Conservation (phyloP, 2,888 invertebrate species). For the Dastarcus helophoroides region DNA sequence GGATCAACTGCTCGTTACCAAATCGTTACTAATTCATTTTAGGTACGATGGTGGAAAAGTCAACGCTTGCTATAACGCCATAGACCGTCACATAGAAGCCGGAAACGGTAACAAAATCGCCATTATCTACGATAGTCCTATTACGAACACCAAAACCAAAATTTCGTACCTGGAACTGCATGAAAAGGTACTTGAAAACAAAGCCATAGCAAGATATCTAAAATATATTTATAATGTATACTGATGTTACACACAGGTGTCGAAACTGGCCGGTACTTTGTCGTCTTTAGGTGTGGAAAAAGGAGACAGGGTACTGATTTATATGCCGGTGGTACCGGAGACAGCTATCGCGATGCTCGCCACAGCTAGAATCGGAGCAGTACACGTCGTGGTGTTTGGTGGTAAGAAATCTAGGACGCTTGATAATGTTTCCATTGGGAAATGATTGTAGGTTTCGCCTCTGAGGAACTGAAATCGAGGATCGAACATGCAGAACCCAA, state of each 20-base stretch:
- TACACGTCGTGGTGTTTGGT: constrained; percentile 83
- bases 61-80: constrained; percentile 78
- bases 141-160: constrained; percentile 57
- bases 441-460: constrained; percentile 57
- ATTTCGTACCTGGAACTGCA: constrained; percentile 66
- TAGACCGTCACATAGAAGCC: constrained; percentile 71
- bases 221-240: no score
- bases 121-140: constrained; percentile 74
- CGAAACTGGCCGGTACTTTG: constrained; percentile 62
- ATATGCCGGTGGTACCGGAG: constrained; percentile 83
- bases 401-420: constrained; percentile 46
- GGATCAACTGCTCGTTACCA: no score
- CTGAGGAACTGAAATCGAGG: constrained; percentile 65
- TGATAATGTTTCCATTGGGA: background rate
- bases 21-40: no score
- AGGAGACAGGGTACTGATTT: constrained; percentile 73
- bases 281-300: constrained; percentile 56
- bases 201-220: no score
- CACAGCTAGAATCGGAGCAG: constrained; percentile 66
- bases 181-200: constrained; percentile 47
- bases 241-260: no score
- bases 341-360: constrained; percentile 76
- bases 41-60: constrained; percentile 76
- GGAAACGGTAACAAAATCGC: constrained; percentile 64
- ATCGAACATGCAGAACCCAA: constrained; percentile 75